phyloP scores from a whole-genome alignment of 2,113 vertebrate genomes.

The Phaethornis superciliosus region DNA sequence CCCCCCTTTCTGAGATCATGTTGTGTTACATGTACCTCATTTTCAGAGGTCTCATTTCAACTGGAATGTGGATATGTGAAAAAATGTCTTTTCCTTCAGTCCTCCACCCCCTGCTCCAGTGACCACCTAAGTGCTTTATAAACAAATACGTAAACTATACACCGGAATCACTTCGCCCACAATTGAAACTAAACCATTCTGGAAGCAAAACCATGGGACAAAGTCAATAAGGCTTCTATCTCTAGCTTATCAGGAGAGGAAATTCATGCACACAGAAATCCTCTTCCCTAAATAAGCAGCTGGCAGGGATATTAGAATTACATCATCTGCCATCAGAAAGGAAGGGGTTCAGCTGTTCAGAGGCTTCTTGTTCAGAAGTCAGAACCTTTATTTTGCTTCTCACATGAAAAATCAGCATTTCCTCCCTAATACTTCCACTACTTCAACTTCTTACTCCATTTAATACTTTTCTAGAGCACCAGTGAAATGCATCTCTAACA shows the following conservation, averaged over 20 bases:
- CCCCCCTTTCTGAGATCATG: neutral
- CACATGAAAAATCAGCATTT: neutral
- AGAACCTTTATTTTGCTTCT: neutral
- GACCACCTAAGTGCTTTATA: neutral
- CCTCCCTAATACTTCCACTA: neutral
- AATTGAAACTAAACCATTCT: neutral
- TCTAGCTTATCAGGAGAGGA: neutral
- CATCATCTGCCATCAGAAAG: neutral
- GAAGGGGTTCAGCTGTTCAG: neutral
- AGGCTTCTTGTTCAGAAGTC: neutral
- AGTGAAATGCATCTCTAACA: neutral
- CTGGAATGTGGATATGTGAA: neutral
- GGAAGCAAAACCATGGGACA: neutral
- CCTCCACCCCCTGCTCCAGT: accelerated
- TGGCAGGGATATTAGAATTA: neutral
- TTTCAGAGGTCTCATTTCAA: neutral
- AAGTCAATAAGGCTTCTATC: neutral
- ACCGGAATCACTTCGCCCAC: neutral
- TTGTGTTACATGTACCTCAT: neutral
- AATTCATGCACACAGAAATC: neutral
- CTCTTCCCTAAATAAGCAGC: neutral
- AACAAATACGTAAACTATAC: neutral
- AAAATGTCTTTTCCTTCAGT: neutral
- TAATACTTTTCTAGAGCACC: neutral
- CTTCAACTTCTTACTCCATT: neutral